Conservation (phyloP, 2,113 vertebrate genomes). For the Psammodynastes pulverulentus region DNA sequence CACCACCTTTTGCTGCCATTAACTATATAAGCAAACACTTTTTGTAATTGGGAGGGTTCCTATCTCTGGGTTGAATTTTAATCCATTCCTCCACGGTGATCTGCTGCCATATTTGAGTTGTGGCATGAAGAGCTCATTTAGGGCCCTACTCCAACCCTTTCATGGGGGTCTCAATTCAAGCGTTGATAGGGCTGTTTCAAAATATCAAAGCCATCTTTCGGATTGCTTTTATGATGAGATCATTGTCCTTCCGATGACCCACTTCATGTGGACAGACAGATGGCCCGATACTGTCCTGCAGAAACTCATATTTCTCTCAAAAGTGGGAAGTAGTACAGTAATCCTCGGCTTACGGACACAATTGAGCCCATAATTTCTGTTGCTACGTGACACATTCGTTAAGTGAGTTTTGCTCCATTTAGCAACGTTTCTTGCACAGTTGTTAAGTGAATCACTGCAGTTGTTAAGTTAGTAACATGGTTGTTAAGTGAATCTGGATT, state of each 20-base stretch:
- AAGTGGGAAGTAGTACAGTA: background rate
- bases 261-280: background rate
- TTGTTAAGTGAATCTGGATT: no score
- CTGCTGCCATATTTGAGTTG: background rate
- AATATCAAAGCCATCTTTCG: background rate
- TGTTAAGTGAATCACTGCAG: no score
- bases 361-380: no score
- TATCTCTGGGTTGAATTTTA: background rate
- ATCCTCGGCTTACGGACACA: no score
- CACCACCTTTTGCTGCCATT: background rate
- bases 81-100: background rate
- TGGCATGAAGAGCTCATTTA: background rate
- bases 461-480: no score
- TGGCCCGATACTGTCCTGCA: background rate
- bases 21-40: background rate
- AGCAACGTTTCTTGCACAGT: no score
- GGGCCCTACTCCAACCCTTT: background rate
- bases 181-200: background rate
- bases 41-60: background rate
- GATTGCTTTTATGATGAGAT: background rate
- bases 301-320: background rate
- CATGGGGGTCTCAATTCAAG: background rate
- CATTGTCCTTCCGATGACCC: background rate
- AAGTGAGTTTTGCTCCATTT: no score
- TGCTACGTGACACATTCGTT: no score